These are phyloP conservation scores for Priocnemis perturbator DNA, from an alignment of 2,888 invertebrate species.

Conservation along the genomic window DNA sequence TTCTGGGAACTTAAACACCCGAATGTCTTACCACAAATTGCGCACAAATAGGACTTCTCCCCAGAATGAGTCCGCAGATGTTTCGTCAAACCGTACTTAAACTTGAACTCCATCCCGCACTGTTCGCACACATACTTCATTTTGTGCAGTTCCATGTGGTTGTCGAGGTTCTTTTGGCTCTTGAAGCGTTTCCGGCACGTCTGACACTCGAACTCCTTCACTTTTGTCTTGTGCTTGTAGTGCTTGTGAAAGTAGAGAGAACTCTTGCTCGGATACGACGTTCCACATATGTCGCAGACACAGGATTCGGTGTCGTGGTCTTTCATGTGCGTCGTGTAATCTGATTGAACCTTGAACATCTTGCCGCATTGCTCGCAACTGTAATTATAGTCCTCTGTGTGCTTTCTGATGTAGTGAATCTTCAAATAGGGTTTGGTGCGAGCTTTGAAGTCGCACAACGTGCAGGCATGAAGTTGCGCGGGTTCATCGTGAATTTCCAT, in stretches of 20 bases:
- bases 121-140: constrained; percentile 70
- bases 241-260: constrained; percentile 70
- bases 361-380: constrained; percentile 78
- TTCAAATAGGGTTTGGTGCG: constrained; percentile 67
- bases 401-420: constrained; percentile 67
- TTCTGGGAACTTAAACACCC: constrained; percentile 67
- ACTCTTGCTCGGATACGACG: constrained; percentile 66
- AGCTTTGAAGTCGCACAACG: constrained; percentile 66
- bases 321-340: constrained; percentile 77
- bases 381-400: constrained; percentile 74
- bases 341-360: constrained; percentile 77
- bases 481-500: constrained; percentile 68
- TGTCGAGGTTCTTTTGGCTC: constrained; percentile 66
- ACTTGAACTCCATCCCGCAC: constrained; percentile 70
- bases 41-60: constrained; percentile 68
- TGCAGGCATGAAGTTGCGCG: constrained; percentile 58
- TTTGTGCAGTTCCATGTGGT: constrained; percentile 64
- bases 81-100: constrained; percentile 68
- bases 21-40: constrained; percentile 68
- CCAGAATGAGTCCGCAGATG: constrained; percentile 66
- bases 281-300: constrained; percentile 70
- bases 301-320: constrained; percentile 68
- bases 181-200: constrained; percentile 67
- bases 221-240: constrained; percentile 67
- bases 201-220: constrained; percentile 65